phyloP scores from a whole-genome alignment of 2,888 invertebrate species.

The Drosophila peninsularis region DNA sequence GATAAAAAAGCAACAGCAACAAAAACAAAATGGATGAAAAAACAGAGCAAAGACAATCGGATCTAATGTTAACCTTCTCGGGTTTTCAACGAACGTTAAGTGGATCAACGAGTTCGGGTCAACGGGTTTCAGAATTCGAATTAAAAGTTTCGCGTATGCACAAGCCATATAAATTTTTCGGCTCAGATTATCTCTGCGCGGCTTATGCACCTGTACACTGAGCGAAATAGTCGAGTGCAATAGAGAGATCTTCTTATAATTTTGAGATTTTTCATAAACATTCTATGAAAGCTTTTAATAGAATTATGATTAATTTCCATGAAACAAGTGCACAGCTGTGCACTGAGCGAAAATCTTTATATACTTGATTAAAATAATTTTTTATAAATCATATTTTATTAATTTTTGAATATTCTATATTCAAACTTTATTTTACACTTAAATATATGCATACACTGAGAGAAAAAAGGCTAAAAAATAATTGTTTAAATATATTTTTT shows the following conservation, averaged over 20 bases:
- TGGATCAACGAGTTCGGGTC: constrained; percentile 59
- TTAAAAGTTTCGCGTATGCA: constrained; percentile 14
- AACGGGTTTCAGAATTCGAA: constrained; percentile 57
- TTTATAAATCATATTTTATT: no score
- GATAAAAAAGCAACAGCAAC: background rate
- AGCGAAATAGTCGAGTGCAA: background rate
- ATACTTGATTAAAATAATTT: no score
- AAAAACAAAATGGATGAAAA: background rate
- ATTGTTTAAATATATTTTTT: background rate
- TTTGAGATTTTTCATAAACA: no score
- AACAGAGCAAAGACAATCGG: background rate
- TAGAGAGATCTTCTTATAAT: no score
- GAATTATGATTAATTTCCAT: no score
- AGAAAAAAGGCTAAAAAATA: background rate
- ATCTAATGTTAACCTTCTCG: constrained; percentile 42
- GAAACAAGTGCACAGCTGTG: no score
- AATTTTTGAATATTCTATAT: no score
- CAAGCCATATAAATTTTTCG: background rate
- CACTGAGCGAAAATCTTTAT: no score
- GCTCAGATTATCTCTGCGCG: constrained; percentile 9
- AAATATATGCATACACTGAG: background rate
- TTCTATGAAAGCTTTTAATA: no score
- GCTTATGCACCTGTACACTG: constrained; percentile 17
- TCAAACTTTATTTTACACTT: no score
- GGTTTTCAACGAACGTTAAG: constrained; percentile 27